Conservation (phyloP, 2,113 vertebrate species). For the Thunnus maccoyii region DNA sequence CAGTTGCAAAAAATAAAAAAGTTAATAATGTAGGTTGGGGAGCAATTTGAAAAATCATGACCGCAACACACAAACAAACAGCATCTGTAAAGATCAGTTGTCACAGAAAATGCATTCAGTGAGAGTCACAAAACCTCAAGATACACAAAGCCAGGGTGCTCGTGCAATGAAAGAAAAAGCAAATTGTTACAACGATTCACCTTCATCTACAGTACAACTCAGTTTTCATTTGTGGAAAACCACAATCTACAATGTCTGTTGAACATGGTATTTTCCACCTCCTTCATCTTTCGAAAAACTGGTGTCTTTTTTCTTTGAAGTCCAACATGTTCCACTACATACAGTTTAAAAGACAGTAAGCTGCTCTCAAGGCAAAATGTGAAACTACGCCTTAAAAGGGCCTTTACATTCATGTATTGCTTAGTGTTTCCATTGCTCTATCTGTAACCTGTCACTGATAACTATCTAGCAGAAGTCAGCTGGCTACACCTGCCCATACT, state of each 20-base stretch:
- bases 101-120: neutral
- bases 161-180: neutral
- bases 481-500: slow-evolving; percentile 90
- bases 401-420: neutral
- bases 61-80: neutral
- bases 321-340: slow-evolving; percentile 38
- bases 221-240: slow-evolving; percentile 20
- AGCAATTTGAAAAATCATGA: neutral
- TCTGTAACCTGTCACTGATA: neutral
- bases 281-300: slow-evolving; percentile 8
- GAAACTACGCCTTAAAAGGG: neutral
- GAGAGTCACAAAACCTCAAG: neutral
- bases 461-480: slow-evolving; percentile 82
- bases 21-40: neutral
- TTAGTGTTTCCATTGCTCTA: slow-evolving; percentile 21
- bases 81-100: neutral
- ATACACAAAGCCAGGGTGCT: neutral
- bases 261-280: slow-evolving; percentile 44
- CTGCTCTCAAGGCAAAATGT: neutral
- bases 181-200: neutral
- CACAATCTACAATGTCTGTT: slow-evolving; percentile 27
- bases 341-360: slow-evolving; percentile 3
- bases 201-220: neutral
- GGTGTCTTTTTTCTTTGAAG: slow-evolving; percentile 31
- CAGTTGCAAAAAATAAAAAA: too few relatives aligned